Evolutionary conservation across 2,113 vertebrate genomes (phyloP), one percentile per base, ranked within the genome.

Genomic region (Gallinago media): DNA sequence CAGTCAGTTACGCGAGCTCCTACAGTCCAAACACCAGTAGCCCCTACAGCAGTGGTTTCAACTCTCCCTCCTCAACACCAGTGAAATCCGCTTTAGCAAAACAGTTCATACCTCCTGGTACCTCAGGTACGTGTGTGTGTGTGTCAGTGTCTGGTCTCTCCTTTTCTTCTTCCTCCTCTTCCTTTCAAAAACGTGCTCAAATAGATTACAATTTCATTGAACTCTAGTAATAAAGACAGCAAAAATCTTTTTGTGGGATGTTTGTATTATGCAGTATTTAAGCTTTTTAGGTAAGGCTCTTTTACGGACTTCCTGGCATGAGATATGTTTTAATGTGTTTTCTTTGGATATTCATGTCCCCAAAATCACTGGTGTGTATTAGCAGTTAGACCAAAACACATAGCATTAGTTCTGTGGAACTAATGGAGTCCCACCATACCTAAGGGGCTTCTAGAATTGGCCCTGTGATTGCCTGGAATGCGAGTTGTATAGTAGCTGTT

Each of bases 1-100:
- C 98, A 0, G 76, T 98, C 97, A 97, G 97, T 95, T 99, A 99
- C 0, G 88, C 98, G 12, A 99, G 98, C 94, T 98, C 99, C 8
- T 99, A 99, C 49, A 99, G 99, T 96, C 98, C 99, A 85, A 99
- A 99, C 89, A 96, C 99, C 20, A 98, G 98, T 78, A 99, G 99
- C 72, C 99, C 99, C 10, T 99, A 99, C 91, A 99, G 98, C 98
- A 99, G 99, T 81, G 99, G 99, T 93, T 99, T 99, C 96, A 99
- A 99, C 97, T 99, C 99, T 77, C 99, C 99, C 49, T 99, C 99
- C 82, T 99, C 99, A 81, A 99, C 99, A 73, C 99, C 99, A 62
- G 97, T 98, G 93, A 98, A 98, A 97, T 98, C 98, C 98, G 99
- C 99, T 94, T 96, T 99, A 46, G 98, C 98, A 84, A 99, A 99